A percentile compares a stretch with the other conserved stretches of the same genome.
These are phyloP conservation scores for Napeogenes inachia DNA, from an alignment of 2,888 invertebrate species.

Conservation along the genomic window DNA sequence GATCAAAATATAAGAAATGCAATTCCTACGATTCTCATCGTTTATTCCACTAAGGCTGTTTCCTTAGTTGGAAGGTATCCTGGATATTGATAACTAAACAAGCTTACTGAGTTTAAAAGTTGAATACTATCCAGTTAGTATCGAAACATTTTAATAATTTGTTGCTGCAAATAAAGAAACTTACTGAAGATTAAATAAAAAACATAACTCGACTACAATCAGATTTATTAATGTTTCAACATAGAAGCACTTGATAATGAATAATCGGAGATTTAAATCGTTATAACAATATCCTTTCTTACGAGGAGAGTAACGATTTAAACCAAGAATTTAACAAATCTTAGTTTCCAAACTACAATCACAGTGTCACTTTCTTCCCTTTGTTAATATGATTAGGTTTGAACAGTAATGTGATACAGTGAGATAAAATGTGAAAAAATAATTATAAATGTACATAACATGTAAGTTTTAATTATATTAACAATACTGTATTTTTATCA, in stretches of 20 bases:
- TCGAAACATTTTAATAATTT: too few species aligned
- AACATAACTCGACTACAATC: conserved; percentile 52
- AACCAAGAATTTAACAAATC: conserved; percentile 11
- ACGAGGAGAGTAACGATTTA: conserved; percentile 17
- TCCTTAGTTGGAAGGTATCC: too few species aligned
- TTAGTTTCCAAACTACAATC: conserved; percentile 18
- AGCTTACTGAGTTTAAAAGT: too few species aligned
- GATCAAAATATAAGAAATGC: too few species aligned
- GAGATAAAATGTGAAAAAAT: background rate
- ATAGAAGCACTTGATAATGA: conserved; percentile 51
- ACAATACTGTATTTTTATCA: conserved; percentile 1
- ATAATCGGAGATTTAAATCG: conserved; percentile 24
- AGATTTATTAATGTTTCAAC: conserved; percentile 66
- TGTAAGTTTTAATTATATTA: background rate
- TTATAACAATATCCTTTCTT: conserved; percentile 12
- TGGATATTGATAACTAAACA: too few species aligned
- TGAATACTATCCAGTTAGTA: too few species aligned
- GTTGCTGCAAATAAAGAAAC: background rate
- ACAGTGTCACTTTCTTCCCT: conserved; percentile 19
- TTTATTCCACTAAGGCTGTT: too few species aligned
- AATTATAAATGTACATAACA: background rate
- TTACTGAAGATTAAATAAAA: conserved; percentile 32
- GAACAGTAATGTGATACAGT: conserved; percentile 12
- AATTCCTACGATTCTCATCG: too few species aligned
- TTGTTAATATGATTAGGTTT: conserved; percentile 11